Conservation (phyloP, 2,797 vertebrate species). For the Oryzias dopingdopingensis region DNA sequence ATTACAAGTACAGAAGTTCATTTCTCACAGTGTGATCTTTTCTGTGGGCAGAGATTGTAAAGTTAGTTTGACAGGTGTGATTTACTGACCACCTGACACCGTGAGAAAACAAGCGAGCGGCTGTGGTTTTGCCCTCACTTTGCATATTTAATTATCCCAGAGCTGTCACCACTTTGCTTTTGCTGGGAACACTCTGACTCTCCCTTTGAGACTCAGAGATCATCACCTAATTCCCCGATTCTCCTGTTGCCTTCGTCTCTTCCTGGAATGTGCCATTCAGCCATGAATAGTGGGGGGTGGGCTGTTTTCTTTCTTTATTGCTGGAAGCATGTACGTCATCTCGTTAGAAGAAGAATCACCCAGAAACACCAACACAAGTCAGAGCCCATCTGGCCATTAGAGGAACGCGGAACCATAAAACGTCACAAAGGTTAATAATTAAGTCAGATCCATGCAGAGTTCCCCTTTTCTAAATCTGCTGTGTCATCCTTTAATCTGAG, state of each 20-base stretch:
- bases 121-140: slow-evolving; percentile 19
- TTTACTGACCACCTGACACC: slow-evolving; percentile 45
- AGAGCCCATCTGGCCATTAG: slow-evolving; percentile 16
- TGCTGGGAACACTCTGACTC: slow-evolving; percentile 50
- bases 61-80: slow-evolving; percentile 45
- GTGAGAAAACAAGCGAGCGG: slow-evolving; percentile 54
- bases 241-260: slow-evolving; percentile 46
- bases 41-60: slow-evolving; percentile 46
- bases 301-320: slow-evolving; percentile 56
- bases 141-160: slow-evolving; percentile 48
- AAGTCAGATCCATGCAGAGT: slow-evolving; percentile 40
- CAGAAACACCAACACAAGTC: slow-evolving; percentile 25
- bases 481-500: slow-evolving; percentile 30
- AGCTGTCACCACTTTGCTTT: slow-evolving; percentile 34
- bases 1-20: slow-evolving; percentile 13
- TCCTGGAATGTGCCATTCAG: slow-evolving; percentile 60
- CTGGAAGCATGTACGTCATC: slow-evolving; percentile 55
- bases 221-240: slow-evolving; percentile 52
- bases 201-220: slow-evolving; percentile 31
- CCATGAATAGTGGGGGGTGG: slow-evolving; percentile 42
- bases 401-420: slow-evolving; percentile 52
- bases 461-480: slow-evolving; percentile 35
- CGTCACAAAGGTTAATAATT: slow-evolving; percentile 54
- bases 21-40: slow-evolving; percentile 39
- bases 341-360: slow-evolving; percentile 67